Base-by-base conservation (phyloP, 53 echinoderm and acorn worm species). In the Arbacia lixula region DNA sequence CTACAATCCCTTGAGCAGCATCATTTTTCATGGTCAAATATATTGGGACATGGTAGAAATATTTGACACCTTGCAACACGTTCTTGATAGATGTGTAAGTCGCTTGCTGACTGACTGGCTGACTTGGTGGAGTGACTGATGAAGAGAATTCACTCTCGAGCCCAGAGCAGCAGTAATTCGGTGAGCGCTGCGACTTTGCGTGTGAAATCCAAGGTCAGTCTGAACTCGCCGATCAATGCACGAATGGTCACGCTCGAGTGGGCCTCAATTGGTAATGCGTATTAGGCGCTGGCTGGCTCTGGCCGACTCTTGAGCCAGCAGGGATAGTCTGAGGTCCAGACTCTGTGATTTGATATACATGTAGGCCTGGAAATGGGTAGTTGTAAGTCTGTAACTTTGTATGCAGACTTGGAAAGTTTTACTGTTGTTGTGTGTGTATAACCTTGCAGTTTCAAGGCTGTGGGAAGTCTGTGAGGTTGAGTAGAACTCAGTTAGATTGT, bases 241-340 rank as follows among this genome's bases (percentile, higher is more conserved):
- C 63, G 63, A 63, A 62, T 46, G 82, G 64, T 63, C 43, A 34
- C 22, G 82, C 82, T 6, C 49, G 49, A 81, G 50, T 81, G 82
- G 64, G 63, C 82, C n/a, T 81, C 82, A 81, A 81, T 81, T 81
- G 82, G 64, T 81, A 77, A 77, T 77, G 78, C 78, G 78, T 29
- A 58, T 77, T 56, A 81, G 46, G 29, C 50, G 82, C 50, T 81
- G 22, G 82, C 3, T 77, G 77, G 57, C 56, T 77, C 58, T 42
- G 77, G 77, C 77, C 58, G 82, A 74, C 35, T 74, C 69, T 1
- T 40, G 42, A 27, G n/a, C n/a, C n/a, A n/a, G n/a, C n/a, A n/a
- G n/a, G 14, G 42, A 17, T 69, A 69, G 69, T 69, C 69, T 69
- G n/a, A n/a, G n/a, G n/a, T n/a, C n/a, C n/a, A n/a, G n/a, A n/a